Percentiles rank a stretch among this genome's conserved stretches.
Evolutionary conservation across 2,888 invertebrate species (phyloP).

Genomic region (Polia nebulosa): DNA sequence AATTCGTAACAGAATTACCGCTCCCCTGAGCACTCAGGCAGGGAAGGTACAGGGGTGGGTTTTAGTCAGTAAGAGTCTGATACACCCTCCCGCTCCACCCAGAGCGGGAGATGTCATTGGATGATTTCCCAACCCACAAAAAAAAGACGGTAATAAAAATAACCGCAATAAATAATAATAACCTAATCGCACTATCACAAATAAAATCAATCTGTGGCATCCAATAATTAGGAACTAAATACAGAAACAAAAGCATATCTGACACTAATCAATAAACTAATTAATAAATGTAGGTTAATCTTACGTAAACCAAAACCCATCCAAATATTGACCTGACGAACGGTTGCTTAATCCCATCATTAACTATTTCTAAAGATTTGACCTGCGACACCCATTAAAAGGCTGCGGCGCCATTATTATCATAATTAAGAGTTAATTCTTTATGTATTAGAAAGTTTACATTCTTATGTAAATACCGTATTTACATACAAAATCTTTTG

Average conservation of each 20-base stretch:
- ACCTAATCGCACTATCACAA: neutral
- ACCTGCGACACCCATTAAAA: constrained; percentile 54
- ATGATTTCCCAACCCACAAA: no score
- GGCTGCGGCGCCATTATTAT: constrained; percentile 43
- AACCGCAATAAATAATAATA: neutral
- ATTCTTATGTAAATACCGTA: constrained; percentile 64
- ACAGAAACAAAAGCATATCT: constrained; percentile 27
- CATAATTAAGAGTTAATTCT: constrained; percentile 59
- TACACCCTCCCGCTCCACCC: no score
- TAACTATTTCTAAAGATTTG: constrained; percentile 26
- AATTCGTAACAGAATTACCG: no score
- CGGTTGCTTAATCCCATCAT: constrained; percentile 38
- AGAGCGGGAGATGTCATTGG: no score
- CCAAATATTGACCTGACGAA: constrained; percentile 23
- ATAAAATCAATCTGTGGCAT: constrained; percentile 12
- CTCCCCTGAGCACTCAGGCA: no score
- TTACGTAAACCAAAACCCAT: constrained; percentile 3
- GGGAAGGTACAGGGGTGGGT: no score
- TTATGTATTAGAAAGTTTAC: constrained; percentile 63
- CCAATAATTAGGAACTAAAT: constrained; percentile 14
- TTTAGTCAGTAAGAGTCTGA: no score
- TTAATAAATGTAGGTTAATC: constrained; percentile 18
- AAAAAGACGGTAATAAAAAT: neutral
- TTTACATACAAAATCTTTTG: constrained; percentile 42
- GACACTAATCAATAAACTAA: constrained; percentile 27